These are phyloP conservation scores for Urechis unicinctus DNA, from an alignment of 2,888 invertebrate genomes.

Conservation along the genomic window DNA sequence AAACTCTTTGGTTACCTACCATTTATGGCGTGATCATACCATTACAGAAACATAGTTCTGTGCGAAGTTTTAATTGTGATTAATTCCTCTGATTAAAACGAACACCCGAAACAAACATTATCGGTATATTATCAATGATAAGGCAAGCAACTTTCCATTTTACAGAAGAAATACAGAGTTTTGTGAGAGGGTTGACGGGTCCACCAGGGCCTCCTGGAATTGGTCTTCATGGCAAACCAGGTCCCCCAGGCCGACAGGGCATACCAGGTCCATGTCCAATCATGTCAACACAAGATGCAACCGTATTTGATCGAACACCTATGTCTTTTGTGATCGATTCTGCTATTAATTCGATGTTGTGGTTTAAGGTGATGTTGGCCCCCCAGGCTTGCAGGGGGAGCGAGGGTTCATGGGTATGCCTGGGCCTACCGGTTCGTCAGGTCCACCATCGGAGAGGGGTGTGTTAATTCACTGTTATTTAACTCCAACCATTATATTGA, in stretches of 20 bases:
- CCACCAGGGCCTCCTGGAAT: slow-evolving; percentile 65
- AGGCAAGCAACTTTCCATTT: too few relatives aligned
- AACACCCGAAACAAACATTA: not conserved
- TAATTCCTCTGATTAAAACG: too few relatives aligned
- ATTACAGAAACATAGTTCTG: too few relatives aligned
- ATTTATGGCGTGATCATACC: too few relatives aligned
- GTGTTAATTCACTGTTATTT: not conserved
- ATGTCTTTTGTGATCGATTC: too few relatives aligned
- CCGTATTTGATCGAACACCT: too few relatives aligned
- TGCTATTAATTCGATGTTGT: too few relatives aligned
- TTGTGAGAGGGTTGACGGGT: slow-evolving; percentile 60
- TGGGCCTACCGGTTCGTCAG: slow-evolving; percentile 59
- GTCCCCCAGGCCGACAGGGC: slow-evolving; percentile 54
- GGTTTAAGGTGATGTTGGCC: slow-evolving; percentile 66
- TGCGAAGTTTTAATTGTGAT: too few relatives aligned
- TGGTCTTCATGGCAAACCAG: slow-evolving; percentile 60
- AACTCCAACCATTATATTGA: too few relatives aligned
- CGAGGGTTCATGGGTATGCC: slow-evolving; percentile 63
- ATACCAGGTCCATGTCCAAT: slow-evolving; percentile 39
- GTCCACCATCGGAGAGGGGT: slow-evolving; percentile 37
- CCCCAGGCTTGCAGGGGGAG: slow-evolving; percentile 62
- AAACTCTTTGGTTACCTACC: too few relatives aligned
- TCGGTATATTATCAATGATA: not conserved
- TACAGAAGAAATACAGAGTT: slow-evolving; percentile 68
- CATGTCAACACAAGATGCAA: too few relatives aligned